Conservation (phyloP, 2,113 vertebrate species). For the Dicrurus megarhynchus region DNA sequence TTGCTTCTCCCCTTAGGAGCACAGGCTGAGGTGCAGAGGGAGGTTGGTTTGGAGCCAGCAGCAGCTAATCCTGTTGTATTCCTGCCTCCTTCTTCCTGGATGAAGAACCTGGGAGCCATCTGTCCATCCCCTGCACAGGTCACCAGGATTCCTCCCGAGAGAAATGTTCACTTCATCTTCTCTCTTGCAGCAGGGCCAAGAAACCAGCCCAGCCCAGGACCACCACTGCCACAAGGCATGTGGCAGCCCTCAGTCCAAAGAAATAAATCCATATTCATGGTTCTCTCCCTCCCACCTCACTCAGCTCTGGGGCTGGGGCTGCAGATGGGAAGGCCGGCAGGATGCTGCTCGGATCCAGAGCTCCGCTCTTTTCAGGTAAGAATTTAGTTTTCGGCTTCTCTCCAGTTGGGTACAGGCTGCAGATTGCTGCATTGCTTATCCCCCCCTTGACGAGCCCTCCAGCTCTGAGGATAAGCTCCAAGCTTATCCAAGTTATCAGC, state of each 20-base stretch:
- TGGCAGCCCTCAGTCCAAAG: not conserved
- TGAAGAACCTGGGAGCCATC: not conserved
- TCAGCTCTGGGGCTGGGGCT: not conserved
- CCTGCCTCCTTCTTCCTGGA: not conserved
- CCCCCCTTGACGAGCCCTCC: not conserved
- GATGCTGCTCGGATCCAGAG: not conserved
- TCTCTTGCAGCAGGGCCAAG: not conserved
- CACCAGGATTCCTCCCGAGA: not conserved
- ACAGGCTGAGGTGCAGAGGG: not conserved
- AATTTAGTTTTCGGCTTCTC: not conserved
- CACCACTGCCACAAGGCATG: fast-evolving
- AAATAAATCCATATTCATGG: not conserved
- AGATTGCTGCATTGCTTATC: not conserved
- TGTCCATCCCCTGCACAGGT: not conserved
- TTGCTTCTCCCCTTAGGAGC: not conserved
- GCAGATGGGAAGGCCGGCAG: not conserved
- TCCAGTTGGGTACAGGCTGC: not conserved
- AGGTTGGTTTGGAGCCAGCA: not conserved
- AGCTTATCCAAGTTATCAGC: not conserved
- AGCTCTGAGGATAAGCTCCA: not conserved
- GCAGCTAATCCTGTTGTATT: not conserved
- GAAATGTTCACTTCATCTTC: not conserved
- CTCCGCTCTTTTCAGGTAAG: not conserved
- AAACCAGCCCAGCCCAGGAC: not conserved
- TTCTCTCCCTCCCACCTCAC: fast-evolving